Base-by-base conservation (phyloP, 1,140 invertebrate genomes). In the Aphelenchoides avenae region DNA sequence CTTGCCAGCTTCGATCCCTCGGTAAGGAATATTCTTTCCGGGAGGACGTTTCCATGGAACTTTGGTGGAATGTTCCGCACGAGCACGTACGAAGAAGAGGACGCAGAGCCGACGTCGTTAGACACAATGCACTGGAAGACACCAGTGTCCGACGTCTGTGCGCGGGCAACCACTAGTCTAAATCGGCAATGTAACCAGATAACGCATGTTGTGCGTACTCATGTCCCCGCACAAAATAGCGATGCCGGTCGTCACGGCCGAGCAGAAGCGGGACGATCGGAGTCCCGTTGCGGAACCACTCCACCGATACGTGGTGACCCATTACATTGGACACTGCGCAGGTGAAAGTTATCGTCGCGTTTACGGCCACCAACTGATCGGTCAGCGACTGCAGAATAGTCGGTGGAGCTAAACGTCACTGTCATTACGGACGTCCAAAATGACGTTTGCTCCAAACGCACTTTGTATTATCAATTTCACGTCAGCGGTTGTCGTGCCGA, bases 31-130 rank as follows among this genome's bases (percentile, higher is more conserved):
- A 67, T 47, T 36, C 52, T 34, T 34, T 46, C 30, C 7, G 68
- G 65, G 26, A 67, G 53, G 6, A 71, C 46, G 39, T 71, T 67
- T 7, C 59, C n/a, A 46, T 67, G 68, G 39, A 67, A 67, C 11
- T 18, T 36, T 15, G 65, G 65, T 5, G 61, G 7, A 3, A 47
- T 15, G 18, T 69, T 36, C 13, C 40, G 6, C 4, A 67, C 68
- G 11, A 41, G 44, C 3, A 67, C 31, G 18, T 47, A n/a, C 6
- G 68, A 58, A 9, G 52, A 57, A 3, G 65, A 57, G 15, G 52
- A 51, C 11, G 51, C 50, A 24, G 62, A 39, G 44, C 67, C 59
- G 24, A 66, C 39, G 24, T 62, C 67, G 48, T 71, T 69, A 7
- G 44, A 39, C 5, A 52, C 42, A 27, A 65, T 55, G 26, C 65